Evolutionary conservation across 2,113 vertebrate genomes (phyloP).

Genomic region (Lepus europaeus): DNA sequence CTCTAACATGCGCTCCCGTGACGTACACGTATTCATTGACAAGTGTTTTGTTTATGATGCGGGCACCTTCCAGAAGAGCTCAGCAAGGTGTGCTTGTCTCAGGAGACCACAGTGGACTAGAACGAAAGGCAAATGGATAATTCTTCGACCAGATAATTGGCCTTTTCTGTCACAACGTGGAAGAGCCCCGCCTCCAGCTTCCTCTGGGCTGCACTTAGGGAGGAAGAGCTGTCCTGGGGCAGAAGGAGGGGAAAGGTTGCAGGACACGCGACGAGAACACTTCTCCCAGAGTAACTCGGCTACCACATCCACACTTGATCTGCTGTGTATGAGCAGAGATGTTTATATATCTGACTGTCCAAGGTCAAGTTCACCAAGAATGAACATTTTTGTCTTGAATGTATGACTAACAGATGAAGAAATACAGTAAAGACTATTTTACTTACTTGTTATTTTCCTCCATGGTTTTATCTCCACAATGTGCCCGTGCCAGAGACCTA

Average conservation of each 20-base stretch:
- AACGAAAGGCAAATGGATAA: not conserved
- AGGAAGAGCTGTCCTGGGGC: not conserved
- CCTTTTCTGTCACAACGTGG: not conserved
- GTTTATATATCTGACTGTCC: no score
- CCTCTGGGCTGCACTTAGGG: not conserved
- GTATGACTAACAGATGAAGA: not conserved
- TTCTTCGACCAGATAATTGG: not conserved
- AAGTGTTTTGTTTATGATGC: not conserved
- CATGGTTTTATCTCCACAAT: slow-evolving; percentile 41
- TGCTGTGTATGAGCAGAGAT: not conserved
- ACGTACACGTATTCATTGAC: not conserved
- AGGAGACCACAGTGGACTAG: not conserved
- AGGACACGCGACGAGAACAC: not conserved
- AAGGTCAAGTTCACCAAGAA: not conserved
- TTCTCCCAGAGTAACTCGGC: not conserved
- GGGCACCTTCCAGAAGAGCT: not conserved
- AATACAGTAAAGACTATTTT: slow-evolving; percentile 32
- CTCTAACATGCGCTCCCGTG: not conserved
- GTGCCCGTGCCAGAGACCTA: not conserved
- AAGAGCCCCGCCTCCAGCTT: not conserved
- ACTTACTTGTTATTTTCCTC: slow-evolving; percentile 11
- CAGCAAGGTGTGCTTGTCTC: slow-evolving; percentile 16
- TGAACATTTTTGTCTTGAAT: slow-evolving; percentile 47
- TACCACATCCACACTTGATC: not conserved
- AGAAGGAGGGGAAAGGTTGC: not conserved